Percentiles rank a stretch among this genome's conserved stretches.
phyloP scores from a whole-genome alignment of 1,140 invertebrate species.

The Nebria ingens region DNA sequence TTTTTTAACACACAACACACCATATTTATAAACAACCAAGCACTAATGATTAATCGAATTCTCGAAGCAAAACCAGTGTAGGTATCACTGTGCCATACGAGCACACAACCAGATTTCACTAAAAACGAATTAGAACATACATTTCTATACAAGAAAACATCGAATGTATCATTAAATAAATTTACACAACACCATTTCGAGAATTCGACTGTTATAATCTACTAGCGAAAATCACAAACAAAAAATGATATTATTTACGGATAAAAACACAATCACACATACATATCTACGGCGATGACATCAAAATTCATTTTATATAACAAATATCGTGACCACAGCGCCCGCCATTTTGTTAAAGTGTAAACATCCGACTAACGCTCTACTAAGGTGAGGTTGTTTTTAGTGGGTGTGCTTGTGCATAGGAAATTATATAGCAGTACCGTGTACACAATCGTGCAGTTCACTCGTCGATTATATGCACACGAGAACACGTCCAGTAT shows the following conservation, averaged over 20 bases:
- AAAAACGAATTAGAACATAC: too few relatives aligned
- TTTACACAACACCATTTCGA: neutral
- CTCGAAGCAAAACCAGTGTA: too few relatives aligned
- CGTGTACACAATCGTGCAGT: neutral
- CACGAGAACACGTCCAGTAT: neutral
- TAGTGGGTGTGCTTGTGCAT: conserved; percentile 8
- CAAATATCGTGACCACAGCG: neutral
- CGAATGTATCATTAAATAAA: neutral
- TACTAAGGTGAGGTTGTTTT: neutral
- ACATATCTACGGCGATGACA: neutral
- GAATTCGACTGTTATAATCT: neutral
- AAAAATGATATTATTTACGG: neutral
- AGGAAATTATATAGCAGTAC: conserved; percentile 3
- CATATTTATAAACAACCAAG: too few relatives aligned
- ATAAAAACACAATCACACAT: neutral
- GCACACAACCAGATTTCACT: too few relatives aligned
- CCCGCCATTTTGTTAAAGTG: conserved; percentile 1
- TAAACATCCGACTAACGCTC: conserved; percentile 6
- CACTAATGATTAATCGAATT: too few relatives aligned
- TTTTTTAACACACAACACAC: too few relatives aligned
- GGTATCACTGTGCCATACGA: too few relatives aligned
- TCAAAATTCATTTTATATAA: neutral
- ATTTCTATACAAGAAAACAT: neutral
- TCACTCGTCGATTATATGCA: neutral
- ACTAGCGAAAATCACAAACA: too few relatives aligned